Evolutionary conservation across 1,140 invertebrate genomes (phyloP), one percentile per base, ranked within the genome.

Genomic region (Panagrolaimus sp.): DNA sequence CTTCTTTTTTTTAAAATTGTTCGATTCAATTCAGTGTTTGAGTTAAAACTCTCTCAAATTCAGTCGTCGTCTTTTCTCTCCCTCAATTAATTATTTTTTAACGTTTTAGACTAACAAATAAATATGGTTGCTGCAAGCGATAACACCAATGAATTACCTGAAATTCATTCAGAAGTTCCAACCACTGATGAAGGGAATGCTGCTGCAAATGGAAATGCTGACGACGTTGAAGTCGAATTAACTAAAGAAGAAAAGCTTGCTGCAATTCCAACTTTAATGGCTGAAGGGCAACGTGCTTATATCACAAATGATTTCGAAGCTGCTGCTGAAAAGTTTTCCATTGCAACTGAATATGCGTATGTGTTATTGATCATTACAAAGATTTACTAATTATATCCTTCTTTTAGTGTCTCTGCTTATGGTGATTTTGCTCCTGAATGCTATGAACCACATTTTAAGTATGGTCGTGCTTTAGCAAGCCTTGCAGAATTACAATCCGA

Each of bases 391-490:
- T 65, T 10, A 10, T 14, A 10, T 38, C 28, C 15, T 8, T 0
- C 15, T 65, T 65, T 46, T 28, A 65, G 43, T 26, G 26, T 12
- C 65, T n/a, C 14, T 67, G 44, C 26, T 28, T 21, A 67, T 67
- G 47, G 43, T 5, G 47, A 67, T 26, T 47, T 46, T 2, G 15
- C 32, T 10, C n/a, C 24, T n/a, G 67, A 58, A 14, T 38, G 48
- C 26, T 58, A 9, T 21, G 32, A 32, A 10, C 48, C 47, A 0
- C 46, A 21, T 8, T 62, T 65, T 46, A 10, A 58, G 43, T 38
- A 62, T 63, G 67, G 67, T 26, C 28, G 15, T 38, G 14, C 48
- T 28, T 46, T 58, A 9, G 17, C 47, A 38, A 15, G 15, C 15
- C n/a, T 68, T n/a, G 28, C 67, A 15, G 43, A 28, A 21, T 21